Evolutionary conservation across 2,113 vertebrate species (phyloP).

Genomic region (Gambusia holbrooki): DNA sequence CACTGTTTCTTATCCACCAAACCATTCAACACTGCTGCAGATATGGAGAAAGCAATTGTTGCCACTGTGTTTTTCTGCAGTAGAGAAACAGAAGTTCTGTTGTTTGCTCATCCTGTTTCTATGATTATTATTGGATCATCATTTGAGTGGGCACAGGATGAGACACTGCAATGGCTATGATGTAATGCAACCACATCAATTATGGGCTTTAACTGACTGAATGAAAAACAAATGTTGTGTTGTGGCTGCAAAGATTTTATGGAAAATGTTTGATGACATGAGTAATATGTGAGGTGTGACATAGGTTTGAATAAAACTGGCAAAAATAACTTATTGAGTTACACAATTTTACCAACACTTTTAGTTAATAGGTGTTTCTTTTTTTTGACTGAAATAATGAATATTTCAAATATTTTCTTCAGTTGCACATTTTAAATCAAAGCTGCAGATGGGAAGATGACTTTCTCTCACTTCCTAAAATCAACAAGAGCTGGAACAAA

Average conservation of each 20-base stretch:
- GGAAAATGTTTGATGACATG: constrained; percentile 5
- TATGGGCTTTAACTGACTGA: constrained; percentile 27
- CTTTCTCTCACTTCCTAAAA: constrained; percentile 25
- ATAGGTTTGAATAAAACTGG: not conserved
- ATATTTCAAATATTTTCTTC: not conserved
- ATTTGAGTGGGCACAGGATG: constrained; percentile 43
- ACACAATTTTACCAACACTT: not conserved
- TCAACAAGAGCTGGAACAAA: constrained; percentile 13
- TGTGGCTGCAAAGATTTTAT: constrained; percentile 16
- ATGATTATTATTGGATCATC: constrained; percentile 43
- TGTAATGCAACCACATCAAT: constrained; percentile 57
- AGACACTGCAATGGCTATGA: constrained; percentile 40
- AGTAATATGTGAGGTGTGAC: constrained; percentile 16
- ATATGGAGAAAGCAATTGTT: not conserved
- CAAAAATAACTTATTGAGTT: no score
- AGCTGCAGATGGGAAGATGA: constrained; percentile 2
- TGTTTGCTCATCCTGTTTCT: constrained; percentile 22
- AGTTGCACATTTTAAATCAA: not conserved
- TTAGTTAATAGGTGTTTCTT: not conserved
- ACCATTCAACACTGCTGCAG: not conserved
- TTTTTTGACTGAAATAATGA: not conserved
- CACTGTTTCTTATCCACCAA: not conserved
- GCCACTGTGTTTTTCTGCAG: not conserved
- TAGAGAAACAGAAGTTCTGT: not conserved
- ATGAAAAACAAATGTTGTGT: constrained; percentile 40